phyloP scores from a whole-genome alignment of 2,797 vertebrate species.

The Psittacula derbiana region DNA sequence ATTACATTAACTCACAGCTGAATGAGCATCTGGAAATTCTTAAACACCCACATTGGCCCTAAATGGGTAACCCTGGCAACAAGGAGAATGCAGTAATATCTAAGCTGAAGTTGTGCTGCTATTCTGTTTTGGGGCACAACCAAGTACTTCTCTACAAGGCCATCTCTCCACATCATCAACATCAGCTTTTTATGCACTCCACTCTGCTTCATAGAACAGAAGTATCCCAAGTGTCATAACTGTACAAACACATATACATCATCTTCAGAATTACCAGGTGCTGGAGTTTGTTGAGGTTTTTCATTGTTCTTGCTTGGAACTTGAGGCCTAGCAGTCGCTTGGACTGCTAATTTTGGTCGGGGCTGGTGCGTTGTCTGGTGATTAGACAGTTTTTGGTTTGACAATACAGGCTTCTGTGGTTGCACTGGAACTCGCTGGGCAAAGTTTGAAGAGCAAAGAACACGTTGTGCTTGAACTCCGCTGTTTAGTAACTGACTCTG shows the following conservation, averaged over 20 bases:
- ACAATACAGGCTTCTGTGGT: constrained; percentile 51
- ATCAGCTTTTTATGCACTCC: neutral
- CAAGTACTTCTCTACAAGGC: neutral
- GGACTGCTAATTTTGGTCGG: neutral
- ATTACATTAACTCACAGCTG: neutral
- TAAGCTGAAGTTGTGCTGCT: rapidly evolving
- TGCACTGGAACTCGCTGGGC: constrained; percentile 77
- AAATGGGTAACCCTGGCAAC: neutral
- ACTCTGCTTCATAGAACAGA: neutral
- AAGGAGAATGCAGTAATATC: neutral
- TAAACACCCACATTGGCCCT: neutral
- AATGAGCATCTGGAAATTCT: neutral
- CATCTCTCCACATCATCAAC: neutral
- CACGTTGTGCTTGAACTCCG: constrained; percentile 68
- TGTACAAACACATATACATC: rapidly evolving
- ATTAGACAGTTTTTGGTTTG: constrained; percentile 38
- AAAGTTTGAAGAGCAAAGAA: constrained; percentile 80
- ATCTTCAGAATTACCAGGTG: constrained; percentile 55
- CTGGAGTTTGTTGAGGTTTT: constrained; percentile 18
- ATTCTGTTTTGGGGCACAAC: neutral
- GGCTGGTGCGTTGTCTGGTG: constrained; percentile 7
- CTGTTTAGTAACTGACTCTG: constrained; percentile 46
- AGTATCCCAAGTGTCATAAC: neutral
- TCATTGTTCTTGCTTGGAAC: constrained; percentile 23
- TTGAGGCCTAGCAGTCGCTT: neutral